Percentiles rank a stretch among this genome's conserved stretches.
Conservation (phyloP, 1,140 invertebrate species). For the Muscidifurax raptorellus region DNA sequence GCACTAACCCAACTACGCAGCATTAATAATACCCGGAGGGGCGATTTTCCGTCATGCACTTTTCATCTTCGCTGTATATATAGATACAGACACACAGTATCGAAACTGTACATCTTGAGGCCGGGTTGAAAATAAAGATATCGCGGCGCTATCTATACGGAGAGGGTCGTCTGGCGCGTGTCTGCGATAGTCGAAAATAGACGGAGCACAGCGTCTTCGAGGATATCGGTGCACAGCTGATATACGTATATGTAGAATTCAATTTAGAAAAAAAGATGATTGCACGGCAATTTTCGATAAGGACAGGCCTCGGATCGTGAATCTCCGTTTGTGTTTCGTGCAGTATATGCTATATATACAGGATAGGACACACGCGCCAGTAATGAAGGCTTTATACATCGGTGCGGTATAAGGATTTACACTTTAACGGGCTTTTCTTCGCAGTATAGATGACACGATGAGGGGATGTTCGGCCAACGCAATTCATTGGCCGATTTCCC, state of each 20-base stretch:
- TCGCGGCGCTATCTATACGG: too few species aligned
- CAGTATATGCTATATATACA: neutral
- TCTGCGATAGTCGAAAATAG: neutral
- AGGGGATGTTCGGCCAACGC: neutral
- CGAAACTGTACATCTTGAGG: too few species aligned
- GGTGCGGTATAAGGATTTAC: constrained; percentile 21
- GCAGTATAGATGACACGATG: neutral
- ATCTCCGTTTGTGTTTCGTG: constrained; percentile 25
- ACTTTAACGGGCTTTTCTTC: constrained; percentile 18
- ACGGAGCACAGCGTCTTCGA: neutral
- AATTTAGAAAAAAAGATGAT: constrained; percentile 7
- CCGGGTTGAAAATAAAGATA: too few species aligned
- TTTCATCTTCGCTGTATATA: too few species aligned
- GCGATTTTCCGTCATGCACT: too few species aligned
- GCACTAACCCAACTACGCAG: too few species aligned
- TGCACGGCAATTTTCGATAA: constrained; percentile 12
- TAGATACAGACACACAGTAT: too few species aligned
- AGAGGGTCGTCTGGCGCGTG: neutral
- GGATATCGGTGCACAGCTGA: too few species aligned
- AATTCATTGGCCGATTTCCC: too few species aligned
- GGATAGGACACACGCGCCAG: neutral
- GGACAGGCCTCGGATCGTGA: neutral
- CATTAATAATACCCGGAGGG: too few species aligned
- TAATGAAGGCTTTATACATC: constrained; percentile 21
- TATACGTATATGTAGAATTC: too few species aligned